Percentiles rank a stretch among this genome's conserved stretches.
phyloP scores from a whole-genome alignment of 2,888 invertebrate genomes.

The Tipula vernalis region DNA sequence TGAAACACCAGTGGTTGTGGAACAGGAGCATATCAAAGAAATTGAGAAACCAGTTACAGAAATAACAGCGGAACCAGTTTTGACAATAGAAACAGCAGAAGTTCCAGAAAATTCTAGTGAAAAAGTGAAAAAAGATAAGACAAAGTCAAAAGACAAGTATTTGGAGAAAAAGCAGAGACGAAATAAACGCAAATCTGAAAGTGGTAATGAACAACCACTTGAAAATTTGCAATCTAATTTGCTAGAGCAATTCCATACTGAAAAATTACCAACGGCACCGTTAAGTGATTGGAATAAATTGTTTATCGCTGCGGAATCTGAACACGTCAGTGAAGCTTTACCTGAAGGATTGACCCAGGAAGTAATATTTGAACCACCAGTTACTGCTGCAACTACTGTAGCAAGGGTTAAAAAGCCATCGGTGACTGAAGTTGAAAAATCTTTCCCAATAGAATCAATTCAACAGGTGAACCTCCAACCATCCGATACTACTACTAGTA shows the following conservation, averaged over 20 bases:
- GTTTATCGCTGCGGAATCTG: neutral
- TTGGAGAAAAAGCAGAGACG: neutral
- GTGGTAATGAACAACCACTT: neutral
- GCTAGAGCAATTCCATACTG: neutral
- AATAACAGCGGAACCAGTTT: neutral
- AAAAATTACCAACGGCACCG: neutral
- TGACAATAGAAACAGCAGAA: neutral
- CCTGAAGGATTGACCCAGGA: neutral
- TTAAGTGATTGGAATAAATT: neutral
- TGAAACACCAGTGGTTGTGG: neutral
- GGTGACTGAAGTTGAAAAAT: neutral
- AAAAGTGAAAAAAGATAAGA: neutral
- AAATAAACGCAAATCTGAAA: neutral
- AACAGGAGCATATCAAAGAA: neutral
- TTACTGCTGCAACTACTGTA: neutral
- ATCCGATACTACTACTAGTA: neutral
- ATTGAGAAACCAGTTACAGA: neutral
- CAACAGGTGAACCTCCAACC: neutral
- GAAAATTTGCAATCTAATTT: neutral
- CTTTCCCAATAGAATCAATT: neutral
- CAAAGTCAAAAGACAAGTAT: neutral
- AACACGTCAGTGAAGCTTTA: neutral
- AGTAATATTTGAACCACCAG: neutral
- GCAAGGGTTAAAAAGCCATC: neutral
- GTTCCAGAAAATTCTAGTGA: neutral